These are phyloP conservation scores for Eolophus roseicapilla DNA, from an alignment of 2,113 vertebrate species.

Conservation along the genomic window DNA sequence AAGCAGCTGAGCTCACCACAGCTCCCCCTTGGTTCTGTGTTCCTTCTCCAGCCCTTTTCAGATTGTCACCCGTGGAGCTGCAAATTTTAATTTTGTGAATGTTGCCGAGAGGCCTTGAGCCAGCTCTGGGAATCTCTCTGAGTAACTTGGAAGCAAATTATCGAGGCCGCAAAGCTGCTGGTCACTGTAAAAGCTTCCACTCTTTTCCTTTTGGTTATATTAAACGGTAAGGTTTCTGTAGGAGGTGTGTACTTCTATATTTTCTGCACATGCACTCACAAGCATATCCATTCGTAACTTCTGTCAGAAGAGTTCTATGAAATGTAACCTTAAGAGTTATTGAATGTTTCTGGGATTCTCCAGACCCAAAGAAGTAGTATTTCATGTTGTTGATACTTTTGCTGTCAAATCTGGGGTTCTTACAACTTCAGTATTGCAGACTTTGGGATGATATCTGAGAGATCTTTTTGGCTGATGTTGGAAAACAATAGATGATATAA, in stretches of 20 bases:
- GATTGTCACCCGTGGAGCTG: background rate
- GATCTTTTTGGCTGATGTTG: background rate
- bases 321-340: background rate
- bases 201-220: background rate
- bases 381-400: background rate
- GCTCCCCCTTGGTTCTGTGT: background rate
- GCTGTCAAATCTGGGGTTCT: background rate
- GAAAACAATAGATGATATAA: background rate
- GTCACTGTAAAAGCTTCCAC: background rate
- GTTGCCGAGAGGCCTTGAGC: background rate
- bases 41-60: background rate
- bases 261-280: accelerated
- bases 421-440: background rate
- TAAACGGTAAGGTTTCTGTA: background rate
- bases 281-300: background rate
- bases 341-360: background rate
- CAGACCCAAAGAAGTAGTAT: background rate
- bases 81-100: background rate
- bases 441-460: background rate
- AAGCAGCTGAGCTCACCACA: background rate
- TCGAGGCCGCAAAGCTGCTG: background rate
- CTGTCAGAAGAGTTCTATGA: background rate
- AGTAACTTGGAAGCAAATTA: background rate
- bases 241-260: accelerated
- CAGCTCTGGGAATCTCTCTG: background rate